Conservation (phyloP, 2,113 vertebrate genomes). For the Mus pahari region DNA sequence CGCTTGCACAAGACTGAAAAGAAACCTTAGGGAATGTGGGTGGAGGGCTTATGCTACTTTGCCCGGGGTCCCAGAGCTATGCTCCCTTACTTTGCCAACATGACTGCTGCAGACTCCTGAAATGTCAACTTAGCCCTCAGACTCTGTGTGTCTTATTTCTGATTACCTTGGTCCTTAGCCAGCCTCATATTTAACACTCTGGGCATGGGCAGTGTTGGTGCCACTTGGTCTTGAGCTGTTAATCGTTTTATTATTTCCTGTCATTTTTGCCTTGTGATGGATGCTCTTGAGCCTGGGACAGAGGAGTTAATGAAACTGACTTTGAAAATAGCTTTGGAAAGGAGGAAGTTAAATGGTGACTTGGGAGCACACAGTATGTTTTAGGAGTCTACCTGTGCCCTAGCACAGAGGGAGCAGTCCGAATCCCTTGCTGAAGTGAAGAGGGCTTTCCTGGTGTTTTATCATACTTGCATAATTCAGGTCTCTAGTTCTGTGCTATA, state of each 20-base stretch:
- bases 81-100: not conserved
- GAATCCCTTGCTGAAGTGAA: not conserved
- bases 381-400: not conserved
- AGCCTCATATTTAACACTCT: constrained; percentile 55
- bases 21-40: not conserved
- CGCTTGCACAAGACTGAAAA: not conserved
- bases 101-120: constrained; percentile 50
- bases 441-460: not conserved
- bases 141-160: constrained; percentile 41
- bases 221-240: constrained; percentile 60
- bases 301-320: constrained; percentile 11
- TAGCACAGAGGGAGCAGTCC: rapidly evolving
- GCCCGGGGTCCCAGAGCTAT: rapidly evolving
- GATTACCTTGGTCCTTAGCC: constrained; percentile 71
- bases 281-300: not conserved
- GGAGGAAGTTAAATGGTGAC: constrained; percentile 22
- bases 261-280: constrained; percentile 51
- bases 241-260: constrained; percentile 79
- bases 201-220: not conserved
- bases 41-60: rapidly evolving
- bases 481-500: not conserved
- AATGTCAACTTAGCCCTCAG: constrained; percentile 43
- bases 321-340: constrained; percentile 45
- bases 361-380: not conserved
- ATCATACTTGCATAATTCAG: not conserved